Evolutionary conservation across 30 jellyfish, hydroid and myxozoan species (phyloP).

Genomic region (Aurelia coerulea): DNA sequence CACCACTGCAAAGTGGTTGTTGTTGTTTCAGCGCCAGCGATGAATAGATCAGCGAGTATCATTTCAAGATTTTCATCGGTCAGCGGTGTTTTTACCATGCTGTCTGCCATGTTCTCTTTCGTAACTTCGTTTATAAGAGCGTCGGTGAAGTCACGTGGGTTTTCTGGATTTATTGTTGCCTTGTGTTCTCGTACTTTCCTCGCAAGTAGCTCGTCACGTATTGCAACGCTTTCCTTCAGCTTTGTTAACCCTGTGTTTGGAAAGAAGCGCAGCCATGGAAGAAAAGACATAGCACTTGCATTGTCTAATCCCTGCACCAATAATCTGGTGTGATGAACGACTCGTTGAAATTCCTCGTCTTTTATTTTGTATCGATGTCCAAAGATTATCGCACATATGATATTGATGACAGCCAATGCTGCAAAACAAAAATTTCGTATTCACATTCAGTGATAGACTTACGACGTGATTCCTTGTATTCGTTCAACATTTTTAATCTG

Average conservation of each 20-base stretch:
- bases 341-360: conserved; percentile 63
- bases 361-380: conserved; percentile 64
- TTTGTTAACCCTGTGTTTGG: conserved; percentile 50
- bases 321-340: conserved; percentile 18
- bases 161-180: conserved; percentile 58
- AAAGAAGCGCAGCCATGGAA: conserved; percentile 85
- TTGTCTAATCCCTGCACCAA: conserved; percentile 61
- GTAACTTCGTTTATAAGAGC: conserved; percentile 53
- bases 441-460: no score
- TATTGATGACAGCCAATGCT: conserved; percentile 73
- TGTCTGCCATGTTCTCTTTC: conserved; percentile 27
- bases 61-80: conserved; percentile 58
- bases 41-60: conserved; percentile 63
- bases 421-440: background rate
- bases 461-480: no score
- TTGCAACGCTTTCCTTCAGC: conserved; percentile 56
- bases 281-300: conserved; percentile 53
- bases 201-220: conserved; percentile 53
- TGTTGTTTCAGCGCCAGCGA: conserved; percentile 81
- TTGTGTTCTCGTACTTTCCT: conserved; percentile 54
- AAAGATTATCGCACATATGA: conserved; percentile 63
- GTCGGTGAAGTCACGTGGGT: conserved; percentile 79
- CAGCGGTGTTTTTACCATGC: conserved; percentile 1
- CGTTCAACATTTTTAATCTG: no score
- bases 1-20: conserved; percentile 75